A percentile compares a stretch with the other conserved stretches of the same genome.
Evolutionary conservation across 2,888 invertebrate genomes (phyloP).

Genomic region (Nezara viridula): DNA sequence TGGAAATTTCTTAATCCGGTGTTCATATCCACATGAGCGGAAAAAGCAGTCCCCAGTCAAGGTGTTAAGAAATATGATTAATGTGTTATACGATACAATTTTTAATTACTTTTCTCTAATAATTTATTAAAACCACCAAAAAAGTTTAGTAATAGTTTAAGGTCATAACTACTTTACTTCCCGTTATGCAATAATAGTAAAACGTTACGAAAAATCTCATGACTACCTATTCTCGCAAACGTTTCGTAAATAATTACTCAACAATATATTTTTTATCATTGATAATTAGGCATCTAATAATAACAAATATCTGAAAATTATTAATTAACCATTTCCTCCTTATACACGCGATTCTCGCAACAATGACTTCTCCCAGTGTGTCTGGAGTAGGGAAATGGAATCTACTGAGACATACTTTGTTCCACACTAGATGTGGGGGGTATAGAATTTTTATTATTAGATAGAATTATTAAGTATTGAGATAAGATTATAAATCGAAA

Average conservation of each 20-base stretch:
- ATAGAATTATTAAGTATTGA: too few relatives aligned
- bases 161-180: neutral
- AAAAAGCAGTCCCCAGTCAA: too few relatives aligned
- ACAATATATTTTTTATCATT: neutral
- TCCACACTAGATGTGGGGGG: neutral
- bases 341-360: neutral
- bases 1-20: too few relatives aligned
- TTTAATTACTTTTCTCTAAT: too few relatives aligned
- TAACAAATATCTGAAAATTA: neutral
- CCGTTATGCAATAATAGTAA: neutral
- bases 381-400: neutral
- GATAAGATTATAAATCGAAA: too few relatives aligned
- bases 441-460: too few relatives aligned
- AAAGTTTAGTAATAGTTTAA: neutral
- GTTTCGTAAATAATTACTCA: neutral
- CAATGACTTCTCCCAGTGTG: neutral
- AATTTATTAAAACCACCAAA: neutral
- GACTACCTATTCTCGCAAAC: neutral
- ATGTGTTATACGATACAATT: too few relatives aligned
- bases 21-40: too few relatives aligned
- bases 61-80: too few relatives aligned
- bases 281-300: neutral
- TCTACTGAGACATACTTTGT: neutral
- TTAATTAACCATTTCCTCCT: neutral
- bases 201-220: neutral